Conservation (phyloP, 2,797 vertebrate species). For the Gymnoscopelus microlampas region DNA sequence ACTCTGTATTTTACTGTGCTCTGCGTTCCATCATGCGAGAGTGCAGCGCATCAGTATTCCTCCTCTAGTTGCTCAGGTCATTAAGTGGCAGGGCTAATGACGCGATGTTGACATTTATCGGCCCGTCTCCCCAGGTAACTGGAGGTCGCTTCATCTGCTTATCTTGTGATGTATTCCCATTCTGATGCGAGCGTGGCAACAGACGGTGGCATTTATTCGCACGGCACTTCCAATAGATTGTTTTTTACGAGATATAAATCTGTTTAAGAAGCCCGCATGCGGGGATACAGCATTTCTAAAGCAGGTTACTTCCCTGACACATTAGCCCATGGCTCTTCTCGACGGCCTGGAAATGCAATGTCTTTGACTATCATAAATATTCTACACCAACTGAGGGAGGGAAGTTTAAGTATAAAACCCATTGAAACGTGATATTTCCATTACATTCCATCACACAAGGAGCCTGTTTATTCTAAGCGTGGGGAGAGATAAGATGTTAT, state of each 20-base stretch:
- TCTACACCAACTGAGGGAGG: slow-evolving; percentile 34
- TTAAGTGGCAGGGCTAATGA: slow-evolving; percentile 64
- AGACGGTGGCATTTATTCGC: slow-evolving; percentile 45
- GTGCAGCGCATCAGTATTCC: slow-evolving; percentile 6
- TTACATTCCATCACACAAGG: slow-evolving; percentile 33
- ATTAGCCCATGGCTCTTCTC: slow-evolving; percentile 49
- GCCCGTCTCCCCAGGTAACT: slow-evolving; percentile 63
- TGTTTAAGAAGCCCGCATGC: slow-evolving; percentile 58
- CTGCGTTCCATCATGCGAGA: not conserved
- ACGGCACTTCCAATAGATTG: slow-evolving; percentile 45
- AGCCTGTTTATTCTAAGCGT: slow-evolving; percentile 36
- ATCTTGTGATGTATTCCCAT: slow-evolving; percentile 43
- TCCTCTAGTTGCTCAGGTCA: slow-evolving; percentile 32
- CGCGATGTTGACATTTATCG: slow-evolving; percentile 67
- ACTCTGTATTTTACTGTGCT: too few relatives aligned
- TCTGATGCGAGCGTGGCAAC: slow-evolving; percentile 38
- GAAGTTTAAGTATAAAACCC: slow-evolving; percentile 56
- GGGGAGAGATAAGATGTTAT: slow-evolving; percentile 27
- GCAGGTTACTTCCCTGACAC: slow-evolving; percentile 42
- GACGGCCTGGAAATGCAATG: slow-evolving; percentile 41
- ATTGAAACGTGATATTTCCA: slow-evolving; percentile 61
- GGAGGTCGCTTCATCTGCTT: slow-evolving; percentile 32
- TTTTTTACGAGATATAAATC: slow-evolving; percentile 72
- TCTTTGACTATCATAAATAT: slow-evolving; percentile 63
- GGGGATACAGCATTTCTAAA: slow-evolving; percentile 53